Evolutionary conservation across 2,888 invertebrate species (phyloP), one percentile per base, ranked within the genome.

Genomic region (Dendrolimus pini): DNA sequence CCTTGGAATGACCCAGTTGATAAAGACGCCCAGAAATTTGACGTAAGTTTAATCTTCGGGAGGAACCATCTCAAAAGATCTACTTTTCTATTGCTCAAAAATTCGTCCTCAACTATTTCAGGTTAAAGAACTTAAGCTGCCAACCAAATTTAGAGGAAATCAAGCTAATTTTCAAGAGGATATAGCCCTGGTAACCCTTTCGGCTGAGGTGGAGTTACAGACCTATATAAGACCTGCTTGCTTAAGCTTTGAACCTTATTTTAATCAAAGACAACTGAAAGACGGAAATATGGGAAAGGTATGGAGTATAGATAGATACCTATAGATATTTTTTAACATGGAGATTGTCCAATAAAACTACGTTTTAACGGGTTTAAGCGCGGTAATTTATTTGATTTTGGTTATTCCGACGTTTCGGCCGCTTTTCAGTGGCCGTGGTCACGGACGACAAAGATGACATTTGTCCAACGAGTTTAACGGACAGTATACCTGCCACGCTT

Each of bases 91-190:
- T 12, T 47, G 8, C 9, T 47, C 9, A 47, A 12, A 30, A 30
- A 0, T 30, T 30, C 6, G 6, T 30, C 30, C 30, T 30, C 30
- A 30, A 18, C 30, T 30, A 53, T 65, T 59, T 6, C 76, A 89
- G 72, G 78, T 92, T 0, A 66, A 71, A n/a, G 74, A 79, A 7
- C 82, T 93, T 7, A 70, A 80, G 10, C 65, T 89, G 1, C 90
- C 92, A 9, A 65, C 72, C 0, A 72, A 84, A 0, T 93, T 91
- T 73, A 87, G 82, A 61, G 93, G 93, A 53, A 69, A 80, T 56
- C 60, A 65, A 0, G 85, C 89, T 0, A 92, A 92, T 68, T 93
- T 89, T 62, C 92, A 92, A 53, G 92, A 92, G 0, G 93, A 93
- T 68, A 80, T 93, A 13, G 93, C 93, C 0, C 60, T 93, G 1